Percentiles rank a stretch among this genome's conserved stretches.
These are phyloP conservation scores for Scaptomyza caliginosa DNA, from an alignment of 2,888 invertebrate species.

Conservation along the genomic window DNA sequence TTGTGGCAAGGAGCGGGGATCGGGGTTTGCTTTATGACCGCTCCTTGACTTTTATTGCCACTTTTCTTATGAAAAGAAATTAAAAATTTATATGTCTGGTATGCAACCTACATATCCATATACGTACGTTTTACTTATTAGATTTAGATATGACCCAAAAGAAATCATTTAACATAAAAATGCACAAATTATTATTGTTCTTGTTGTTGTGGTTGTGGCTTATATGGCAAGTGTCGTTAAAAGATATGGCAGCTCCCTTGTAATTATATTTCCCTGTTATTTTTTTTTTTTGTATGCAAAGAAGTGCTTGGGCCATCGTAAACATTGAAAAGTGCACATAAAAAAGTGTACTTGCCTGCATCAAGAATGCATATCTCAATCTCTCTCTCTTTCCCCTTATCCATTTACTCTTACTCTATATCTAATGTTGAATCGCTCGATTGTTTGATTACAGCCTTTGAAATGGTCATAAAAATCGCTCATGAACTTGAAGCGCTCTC, in stretches of 20 bases:
- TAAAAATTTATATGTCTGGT: slow-evolving; percentile 54
- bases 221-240: slow-evolving; percentile 66
- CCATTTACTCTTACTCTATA: neutral
- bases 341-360: slow-evolving; percentile 66
- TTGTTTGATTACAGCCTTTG: slow-evolving; percentile 44
- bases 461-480: slow-evolving; percentile 55
- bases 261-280: neutral
- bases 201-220: slow-evolving; percentile 27
- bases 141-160: slow-evolving; percentile 66
- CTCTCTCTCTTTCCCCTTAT: too few relatives aligned
- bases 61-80: slow-evolving; percentile 70
- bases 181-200: slow-evolving; percentile 46
- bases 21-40: slow-evolving; percentile 65
- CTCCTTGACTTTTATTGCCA: slow-evolving; percentile 69
- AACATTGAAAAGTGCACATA: slow-evolving; percentile 68
- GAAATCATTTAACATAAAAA: slow-evolving; percentile 72
- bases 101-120: slow-evolving; percentile 22
- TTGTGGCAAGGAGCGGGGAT: slow-evolving; percentile 33
- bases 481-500: slow-evolving; percentile 63
- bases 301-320: slow-evolving; percentile 61
- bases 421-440: slow-evolving; percentile 1
- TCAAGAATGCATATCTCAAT: slow-evolving; percentile 48
- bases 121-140: slow-evolving; percentile 57
- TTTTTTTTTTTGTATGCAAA: slow-evolving; percentile 63
- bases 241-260: slow-evolving; percentile 36